Evolutionary conservation across 2,797 vertebrate genomes (phyloP).

Genomic region (Pantherophis alleghaniensis): DNA sequence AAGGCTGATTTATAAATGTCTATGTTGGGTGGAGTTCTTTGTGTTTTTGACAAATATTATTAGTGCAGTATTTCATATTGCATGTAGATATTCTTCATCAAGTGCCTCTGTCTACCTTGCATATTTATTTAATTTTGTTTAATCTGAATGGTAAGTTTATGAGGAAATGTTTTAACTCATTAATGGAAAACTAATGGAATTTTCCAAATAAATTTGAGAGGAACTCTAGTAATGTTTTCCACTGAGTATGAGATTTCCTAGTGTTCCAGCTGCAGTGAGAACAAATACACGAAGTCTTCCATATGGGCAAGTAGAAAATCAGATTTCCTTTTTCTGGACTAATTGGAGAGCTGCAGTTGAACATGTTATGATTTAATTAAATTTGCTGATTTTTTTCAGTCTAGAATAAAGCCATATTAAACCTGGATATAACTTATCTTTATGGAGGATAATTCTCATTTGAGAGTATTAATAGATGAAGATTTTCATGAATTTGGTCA

Average conservation of each 20-base stretch:
- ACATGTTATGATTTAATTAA: neutral
- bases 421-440: neutral
- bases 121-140: neutral
- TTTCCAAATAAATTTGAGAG: fast-evolving
- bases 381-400: neutral
- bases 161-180: neutral
- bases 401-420: neutral
- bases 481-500: neutral
- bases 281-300: neutral
- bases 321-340: neutral
- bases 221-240: neutral
- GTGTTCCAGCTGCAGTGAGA: neutral
- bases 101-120: constrained; percentile 26
- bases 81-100: neutral
- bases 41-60: neutral
- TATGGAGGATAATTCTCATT: neutral
- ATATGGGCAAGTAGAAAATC: neutral
- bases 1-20: neutral
- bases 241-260: neutral
- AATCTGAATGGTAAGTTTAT: neutral
- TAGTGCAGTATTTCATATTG: neutral
- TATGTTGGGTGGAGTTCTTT: neutral
- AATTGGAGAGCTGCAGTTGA: neutral
- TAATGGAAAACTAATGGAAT: fast-evolving
- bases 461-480: neutral